phyloP scores from a whole-genome alignment of 2,797 vertebrate species.

The Malurus leucopterus region DNA sequence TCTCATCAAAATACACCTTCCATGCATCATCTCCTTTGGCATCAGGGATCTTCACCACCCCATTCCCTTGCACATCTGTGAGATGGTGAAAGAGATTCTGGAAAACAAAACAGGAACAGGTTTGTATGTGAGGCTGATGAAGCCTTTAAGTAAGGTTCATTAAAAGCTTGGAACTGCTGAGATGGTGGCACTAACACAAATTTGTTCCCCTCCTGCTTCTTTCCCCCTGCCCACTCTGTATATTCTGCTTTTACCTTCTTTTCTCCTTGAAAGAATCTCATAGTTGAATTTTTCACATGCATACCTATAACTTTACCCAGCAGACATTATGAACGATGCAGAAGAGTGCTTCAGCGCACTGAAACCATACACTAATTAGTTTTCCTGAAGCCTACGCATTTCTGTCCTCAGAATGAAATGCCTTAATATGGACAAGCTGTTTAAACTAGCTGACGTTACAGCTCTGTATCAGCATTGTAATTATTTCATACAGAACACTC shows the following conservation, averaged over 20 bases:
- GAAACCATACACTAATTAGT: not conserved
- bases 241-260: not conserved
- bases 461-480: not conserved
- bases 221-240: not conserved
- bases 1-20: conserved; percentile 97
- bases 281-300: not conserved
- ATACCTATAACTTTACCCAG: not conserved
- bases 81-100: conserved; percentile 96
- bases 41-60: conserved; percentile 90
- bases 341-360: not conserved
- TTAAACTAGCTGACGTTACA: not conserved
- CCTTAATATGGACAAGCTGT: not conserved
- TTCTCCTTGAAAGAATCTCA: not conserved
- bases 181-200: not conserved
- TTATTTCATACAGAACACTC: not conserved
- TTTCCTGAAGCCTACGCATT: not conserved
- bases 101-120: conserved; percentile 11
- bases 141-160: not conserved
- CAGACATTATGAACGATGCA: not conserved
- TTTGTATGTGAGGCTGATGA: not conserved
- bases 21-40: conserved; percentile 92
- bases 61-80: conserved; percentile 88
- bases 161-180: not conserved
- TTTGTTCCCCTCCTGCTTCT: not conserved
- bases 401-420: not conserved